These are phyloP conservation scores for Papilio machaon DNA, from an alignment of 1,140 invertebrate species.

Conservation along the genomic window DNA sequence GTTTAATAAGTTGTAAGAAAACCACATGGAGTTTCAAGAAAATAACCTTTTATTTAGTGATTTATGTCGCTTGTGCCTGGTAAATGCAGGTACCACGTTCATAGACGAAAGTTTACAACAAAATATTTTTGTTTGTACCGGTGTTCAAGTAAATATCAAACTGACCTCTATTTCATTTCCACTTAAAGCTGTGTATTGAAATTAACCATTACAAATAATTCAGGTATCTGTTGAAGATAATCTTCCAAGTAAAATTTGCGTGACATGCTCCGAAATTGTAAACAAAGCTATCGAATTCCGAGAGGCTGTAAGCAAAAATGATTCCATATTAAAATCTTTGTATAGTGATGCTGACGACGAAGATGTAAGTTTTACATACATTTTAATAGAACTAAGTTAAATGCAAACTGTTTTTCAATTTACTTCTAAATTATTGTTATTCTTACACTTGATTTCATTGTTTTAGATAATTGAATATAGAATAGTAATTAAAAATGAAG, in stretches of 20 bases:
- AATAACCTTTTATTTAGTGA: not conserved
- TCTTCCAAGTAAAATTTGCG: conserved; percentile 62
- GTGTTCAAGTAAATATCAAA: conserved; percentile 2
- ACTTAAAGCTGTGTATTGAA: not conserved
- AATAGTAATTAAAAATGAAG: conserved; percentile 26
- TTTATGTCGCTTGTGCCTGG: conserved; percentile 20
- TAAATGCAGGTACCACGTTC: not conserved
- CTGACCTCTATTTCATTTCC: not conserved
- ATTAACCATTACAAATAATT: not conserved
- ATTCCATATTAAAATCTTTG: conserved; percentile 51
- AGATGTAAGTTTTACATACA: conserved; percentile 35
- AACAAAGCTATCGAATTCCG: conserved; percentile 51
- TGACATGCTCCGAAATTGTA: conserved; percentile 54
- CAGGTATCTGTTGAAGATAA: conserved; percentile 54
- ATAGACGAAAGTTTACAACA: conserved; percentile 13
- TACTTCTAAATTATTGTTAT: not conserved
- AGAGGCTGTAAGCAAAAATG: conserved; percentile 50
- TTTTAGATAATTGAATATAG: not conserved
- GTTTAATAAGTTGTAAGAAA: conserved; percentile 27
- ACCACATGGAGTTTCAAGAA: conserved; percentile 11
- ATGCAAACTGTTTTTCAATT: too few relatives aligned
- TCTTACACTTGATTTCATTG: conserved; percentile 14
- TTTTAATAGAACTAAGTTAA: not conserved
- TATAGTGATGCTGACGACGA: conserved; percentile 35
- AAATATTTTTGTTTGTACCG: conserved; percentile 19